Base-by-base conservation (phyloP, 2,888 invertebrate species). In the Incurvaria masculella region DNA sequence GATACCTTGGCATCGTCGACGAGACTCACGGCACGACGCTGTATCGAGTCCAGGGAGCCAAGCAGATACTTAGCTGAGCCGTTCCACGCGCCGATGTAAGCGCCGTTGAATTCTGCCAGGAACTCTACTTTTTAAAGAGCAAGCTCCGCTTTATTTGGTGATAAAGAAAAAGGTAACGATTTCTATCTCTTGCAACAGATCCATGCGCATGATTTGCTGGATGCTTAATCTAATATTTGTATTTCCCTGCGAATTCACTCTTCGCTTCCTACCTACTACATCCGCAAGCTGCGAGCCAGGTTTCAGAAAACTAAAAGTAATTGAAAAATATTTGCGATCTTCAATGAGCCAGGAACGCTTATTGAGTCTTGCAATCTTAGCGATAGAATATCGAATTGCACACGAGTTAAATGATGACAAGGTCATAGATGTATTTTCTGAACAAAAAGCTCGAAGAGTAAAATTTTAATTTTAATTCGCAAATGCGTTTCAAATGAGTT, bases 51-150 rank as follows among this genome's bases (percentile, higher is more conserved):
- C n/a, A n/a, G n/a, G n/a, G n/a, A n/a, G n/a, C n/a, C n/a, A n/a
- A n/a, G n/a, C n/a, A n/a, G n/a, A n/a, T n/a, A n/a, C n/a, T n/a
- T n/a, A n/a, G n/a, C n/a, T n/a, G n/a, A n/a, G n/a, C n/a, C n/a
- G n/a, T n/a, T n/a, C n/a, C n/a, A n/a, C n/a, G n/a, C n/a, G n/a
- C n/a, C n/a, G 56, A 56, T 53, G 57, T 56, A 53, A 57, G 45
- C 33, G 47, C 51, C 45, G 51, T 56, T 50, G 56, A 56, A 55
- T 56, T 57, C 52, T 55, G 54, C 52, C 55, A 56, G 52, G n/a
- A n/a, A n/a, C n/a, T n/a, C n/a, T n/a, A n/a, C n/a, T 55, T 52
- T 56, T 55, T 48, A 55, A 57, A 53, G 52, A 53, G 53, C 55
- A 56, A 52, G 54, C 51, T 50, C 51, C 53, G 18, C 17, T 53